A percentile compares a stretch with the other conserved stretches of the same genome.
These are phyloP conservation scores for Lindbergichthys nudifrons DNA, from an alignment of 2,797 vertebrate genomes.

Conservation along the genomic window DNA sequence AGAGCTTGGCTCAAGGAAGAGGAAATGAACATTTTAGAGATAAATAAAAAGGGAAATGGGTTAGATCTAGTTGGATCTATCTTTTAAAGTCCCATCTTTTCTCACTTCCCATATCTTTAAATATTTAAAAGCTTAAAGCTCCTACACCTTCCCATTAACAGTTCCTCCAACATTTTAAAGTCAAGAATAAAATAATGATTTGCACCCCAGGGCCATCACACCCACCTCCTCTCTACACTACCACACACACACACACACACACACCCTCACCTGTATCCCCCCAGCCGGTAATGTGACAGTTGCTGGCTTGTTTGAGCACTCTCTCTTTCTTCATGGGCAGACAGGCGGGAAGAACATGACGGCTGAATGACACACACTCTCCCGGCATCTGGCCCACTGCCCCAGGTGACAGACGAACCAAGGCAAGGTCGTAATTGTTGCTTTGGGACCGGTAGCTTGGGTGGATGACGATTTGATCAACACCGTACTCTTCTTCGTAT, in stretches of 20 bases:
- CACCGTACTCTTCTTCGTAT: constrained; percentile 91
- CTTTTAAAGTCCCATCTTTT: neutral
- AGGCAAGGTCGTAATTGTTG: constrained; percentile 94
- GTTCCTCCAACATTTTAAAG: neutral
- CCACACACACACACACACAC: constrained; percentile 12
- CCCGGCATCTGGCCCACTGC: constrained; percentile 75
- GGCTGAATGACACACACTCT: constrained; percentile 89
- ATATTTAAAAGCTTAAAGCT: neutral
- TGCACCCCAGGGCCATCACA: neutral
- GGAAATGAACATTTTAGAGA: neutral
- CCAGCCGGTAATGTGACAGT: constrained; percentile 97
- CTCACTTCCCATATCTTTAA: neutral
- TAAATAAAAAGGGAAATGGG: neutral
- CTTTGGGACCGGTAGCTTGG: constrained; percentile 87
- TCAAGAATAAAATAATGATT: neutral
- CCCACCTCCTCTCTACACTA: neutral
- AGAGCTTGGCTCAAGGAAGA: neutral
- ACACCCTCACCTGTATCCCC: constrained; percentile 93
- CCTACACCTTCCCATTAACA: neutral
- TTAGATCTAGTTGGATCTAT: neutral
- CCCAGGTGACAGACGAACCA: constrained; percentile 88
- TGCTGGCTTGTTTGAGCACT: constrained; percentile 89
- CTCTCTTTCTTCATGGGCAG: constrained; percentile 89
- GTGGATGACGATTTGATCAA: constrained; percentile 90
- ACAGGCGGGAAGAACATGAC: constrained; percentile 92